Conservation (phyloP, 1,140 invertebrate species). For the Coelopa frigida region DNA sequence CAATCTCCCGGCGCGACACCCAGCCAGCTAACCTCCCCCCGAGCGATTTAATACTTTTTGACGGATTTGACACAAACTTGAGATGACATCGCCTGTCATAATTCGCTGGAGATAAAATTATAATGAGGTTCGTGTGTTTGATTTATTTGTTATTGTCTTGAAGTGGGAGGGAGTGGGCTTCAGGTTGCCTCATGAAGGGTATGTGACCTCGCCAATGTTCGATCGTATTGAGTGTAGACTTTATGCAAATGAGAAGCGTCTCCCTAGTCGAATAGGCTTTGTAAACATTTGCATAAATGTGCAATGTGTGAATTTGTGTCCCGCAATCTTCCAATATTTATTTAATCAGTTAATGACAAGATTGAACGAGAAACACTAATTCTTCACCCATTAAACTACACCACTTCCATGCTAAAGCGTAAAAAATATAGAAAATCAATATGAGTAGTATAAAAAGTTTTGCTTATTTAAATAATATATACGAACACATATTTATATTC, state of each 20-base stretch:
- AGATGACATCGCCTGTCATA: slow-evolving; percentile 9
- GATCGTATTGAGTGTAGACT: slow-evolving; percentile 1
- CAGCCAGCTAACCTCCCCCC: slow-evolving; percentile 5
- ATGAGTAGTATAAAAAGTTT: too few relatives aligned
- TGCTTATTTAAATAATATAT: too few relatives aligned
- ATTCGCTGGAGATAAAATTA: slow-evolving; percentile 11
- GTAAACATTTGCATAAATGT: background rate
- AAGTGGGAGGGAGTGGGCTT: background rate
- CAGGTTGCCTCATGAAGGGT: background rate
- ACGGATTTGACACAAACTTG: slow-evolving; percentile 28
- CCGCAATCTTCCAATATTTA: too few relatives aligned
- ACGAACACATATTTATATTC: too few relatives aligned
- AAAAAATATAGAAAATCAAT: too few relatives aligned
- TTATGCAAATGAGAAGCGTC: slow-evolving; percentile 7
- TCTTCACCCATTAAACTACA: too few relatives aligned
- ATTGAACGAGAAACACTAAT: too few relatives aligned
- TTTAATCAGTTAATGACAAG: too few relatives aligned
- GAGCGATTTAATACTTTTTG: slow-evolving; percentile 37
- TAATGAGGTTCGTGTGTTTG: slow-evolving; percentile 11
- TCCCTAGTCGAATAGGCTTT: background rate
- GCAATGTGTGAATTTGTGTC: too few relatives aligned
- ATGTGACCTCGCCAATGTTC: background rate
- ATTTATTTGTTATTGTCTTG: slow-evolving; percentile 5
- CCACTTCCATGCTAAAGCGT: too few relatives aligned
- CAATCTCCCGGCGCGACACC: background rate